These are phyloP conservation scores for Argynnis bischoffii DNA, from an alignment of 2,888 invertebrate genomes.

Conservation along the genomic window DNA sequence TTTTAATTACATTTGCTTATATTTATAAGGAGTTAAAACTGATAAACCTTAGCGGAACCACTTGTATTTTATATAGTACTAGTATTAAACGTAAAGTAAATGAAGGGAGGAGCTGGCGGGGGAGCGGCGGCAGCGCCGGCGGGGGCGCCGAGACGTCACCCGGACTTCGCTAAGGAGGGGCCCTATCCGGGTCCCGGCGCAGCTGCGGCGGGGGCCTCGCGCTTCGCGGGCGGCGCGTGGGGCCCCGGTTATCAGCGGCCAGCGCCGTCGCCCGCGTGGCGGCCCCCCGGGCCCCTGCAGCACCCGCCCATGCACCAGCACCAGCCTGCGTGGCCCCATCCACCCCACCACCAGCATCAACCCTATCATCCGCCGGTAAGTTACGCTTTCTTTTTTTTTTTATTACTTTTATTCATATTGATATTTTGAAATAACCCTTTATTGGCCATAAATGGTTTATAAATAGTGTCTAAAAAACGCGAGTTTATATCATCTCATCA, in stretches of 20 bases:
- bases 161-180: conserved; percentile 89
- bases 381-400: neutral
- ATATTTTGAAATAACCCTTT: no score
- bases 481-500: no score
- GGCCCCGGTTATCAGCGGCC: conserved; percentile 61
- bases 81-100: conserved; percentile 1
- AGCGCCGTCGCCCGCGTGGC: conserved; percentile 56
- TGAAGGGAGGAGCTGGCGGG: conserved; percentile 42
- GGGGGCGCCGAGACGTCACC: conserved; percentile 85
- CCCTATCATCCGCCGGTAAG: conserved; percentile 64
- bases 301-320: conserved; percentile 55
- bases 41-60: conserved; percentile 15
- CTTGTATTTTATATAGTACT: neutral
- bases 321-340: conserved; percentile 64
- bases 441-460: no score
- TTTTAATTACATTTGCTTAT: neutral
- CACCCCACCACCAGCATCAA: conserved; percentile 66
- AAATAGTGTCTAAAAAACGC: no score
- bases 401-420: no score
- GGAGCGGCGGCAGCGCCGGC: conserved; percentile 48
- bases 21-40: no score
- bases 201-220: conserved; percentile 45
- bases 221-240: conserved; percentile 51
- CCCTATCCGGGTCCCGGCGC: conserved; percentile 43
- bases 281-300: conserved; percentile 58